Evolutionary conservation across 2,113 vertebrate species (phyloP).

Genomic region (Scomber colias): DNA sequence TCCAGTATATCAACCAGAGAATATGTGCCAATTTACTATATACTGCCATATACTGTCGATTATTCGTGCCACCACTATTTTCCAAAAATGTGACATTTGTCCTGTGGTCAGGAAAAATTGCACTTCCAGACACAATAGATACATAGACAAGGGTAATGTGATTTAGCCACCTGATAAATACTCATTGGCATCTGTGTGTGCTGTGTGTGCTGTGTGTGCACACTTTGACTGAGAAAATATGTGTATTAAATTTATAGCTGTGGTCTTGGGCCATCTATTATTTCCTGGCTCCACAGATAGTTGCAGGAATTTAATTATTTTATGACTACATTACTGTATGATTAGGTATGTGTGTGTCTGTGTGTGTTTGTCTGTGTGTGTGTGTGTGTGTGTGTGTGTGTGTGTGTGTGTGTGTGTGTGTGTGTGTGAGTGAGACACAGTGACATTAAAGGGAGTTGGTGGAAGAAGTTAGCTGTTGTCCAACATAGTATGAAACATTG

Average conservation of each 20-base stretch:
- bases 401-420: neutral
- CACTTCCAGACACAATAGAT: constrained; percentile 44
- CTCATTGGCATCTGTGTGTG: too few relatives aligned
- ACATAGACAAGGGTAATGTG: constrained; percentile 51
- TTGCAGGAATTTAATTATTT: constrained; percentile 53
- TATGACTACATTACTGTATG: constrained; percentile 27
- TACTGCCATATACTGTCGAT: neutral
- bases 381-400: neutral
- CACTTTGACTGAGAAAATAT: constrained; percentile 29
- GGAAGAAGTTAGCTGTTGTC: constrained; percentile 31
- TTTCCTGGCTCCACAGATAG: constrained; percentile 65
- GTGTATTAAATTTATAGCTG: constrained; percentile 53
- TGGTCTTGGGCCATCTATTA: constrained; percentile 52
- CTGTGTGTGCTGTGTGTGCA: constrained; percentile 22
- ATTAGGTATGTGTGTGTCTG: constrained; percentile 1
- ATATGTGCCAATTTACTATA: neutral
- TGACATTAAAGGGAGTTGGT: neutral
- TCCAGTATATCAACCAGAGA: neutral
- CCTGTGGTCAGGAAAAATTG: constrained; percentile 26
- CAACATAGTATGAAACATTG: constrained; percentile 45
- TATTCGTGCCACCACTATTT: neutral
- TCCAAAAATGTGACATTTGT: neutral
- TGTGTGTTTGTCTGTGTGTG: constrained; percentile 1
- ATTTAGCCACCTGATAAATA: too few relatives aligned
- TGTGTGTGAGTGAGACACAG: neutral